Percentiles rank a stretch among this genome's conserved stretches.
phyloP scores from a whole-genome alignment of 2,888 invertebrate species.

The Neoitamus cyanurus region DNA sequence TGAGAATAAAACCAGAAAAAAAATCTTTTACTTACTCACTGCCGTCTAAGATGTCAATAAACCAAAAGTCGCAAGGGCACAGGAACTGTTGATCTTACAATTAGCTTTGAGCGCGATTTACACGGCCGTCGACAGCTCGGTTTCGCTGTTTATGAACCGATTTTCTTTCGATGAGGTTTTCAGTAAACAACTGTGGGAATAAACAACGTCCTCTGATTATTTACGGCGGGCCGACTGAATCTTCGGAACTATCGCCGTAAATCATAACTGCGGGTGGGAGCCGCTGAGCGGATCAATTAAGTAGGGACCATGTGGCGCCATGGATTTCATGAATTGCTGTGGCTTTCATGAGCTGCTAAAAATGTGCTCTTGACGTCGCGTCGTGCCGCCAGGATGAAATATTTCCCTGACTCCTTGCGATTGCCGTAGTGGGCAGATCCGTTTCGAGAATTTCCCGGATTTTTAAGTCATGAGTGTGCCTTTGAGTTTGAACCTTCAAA shows the following conservation, averaged over 20 bases:
- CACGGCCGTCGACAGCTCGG: background rate
- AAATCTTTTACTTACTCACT: background rate
- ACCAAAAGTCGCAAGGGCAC: background rate
- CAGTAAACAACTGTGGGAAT: constrained; percentile 29
- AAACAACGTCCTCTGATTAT: constrained; percentile 6
- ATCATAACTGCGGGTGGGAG: background rate
- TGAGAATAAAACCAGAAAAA: too few species aligned
- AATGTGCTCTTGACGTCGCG: background rate
- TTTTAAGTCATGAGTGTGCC: background rate
- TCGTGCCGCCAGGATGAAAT: background rate
- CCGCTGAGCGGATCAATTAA: background rate
- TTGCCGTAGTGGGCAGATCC: background rate
- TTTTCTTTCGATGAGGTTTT: background rate
- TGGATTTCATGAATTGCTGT: background rate
- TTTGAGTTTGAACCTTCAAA: background rate
- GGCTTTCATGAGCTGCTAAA: background rate
- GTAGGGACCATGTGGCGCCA: constrained; percentile 14
- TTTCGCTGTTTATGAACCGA: constrained; percentile 3
- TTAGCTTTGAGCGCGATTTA: background rate
- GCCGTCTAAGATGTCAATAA: background rate
- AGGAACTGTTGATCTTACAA: constrained; percentile 3
- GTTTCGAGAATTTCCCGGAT: background rate
- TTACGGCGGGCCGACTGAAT: constrained; percentile 9
- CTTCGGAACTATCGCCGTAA: constrained; percentile 12
- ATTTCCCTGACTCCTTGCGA: background rate